phyloP scores from a whole-genome alignment of 2,888 invertebrate genomes.

The Eristalinus sepulchralis region DNA sequence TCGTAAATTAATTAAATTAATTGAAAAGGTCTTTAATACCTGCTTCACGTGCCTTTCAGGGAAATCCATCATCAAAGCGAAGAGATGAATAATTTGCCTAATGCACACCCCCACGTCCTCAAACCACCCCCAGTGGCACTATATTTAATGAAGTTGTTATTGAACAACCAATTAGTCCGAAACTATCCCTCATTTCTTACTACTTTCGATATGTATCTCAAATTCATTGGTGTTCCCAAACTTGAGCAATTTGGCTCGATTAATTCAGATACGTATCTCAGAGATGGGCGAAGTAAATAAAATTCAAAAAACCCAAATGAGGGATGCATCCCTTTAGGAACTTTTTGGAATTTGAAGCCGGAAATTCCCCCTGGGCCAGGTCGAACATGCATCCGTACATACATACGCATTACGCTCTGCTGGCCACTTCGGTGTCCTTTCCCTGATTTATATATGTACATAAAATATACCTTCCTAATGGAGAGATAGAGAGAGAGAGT shows the following conservation, averaged over 20 bases:
- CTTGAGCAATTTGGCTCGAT: conserved; percentile 21
- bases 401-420: background rate
- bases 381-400: background rate
- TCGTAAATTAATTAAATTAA: background rate
- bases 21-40: background rate
- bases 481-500: conserved; percentile 34
- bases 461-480: conserved; percentile 14
- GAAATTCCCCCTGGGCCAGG: background rate
- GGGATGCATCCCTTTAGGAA: background rate
- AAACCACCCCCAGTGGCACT: background rate
- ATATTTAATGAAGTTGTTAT: background rate
- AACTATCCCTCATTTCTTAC: background rate
- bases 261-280: conserved; percentile 56
- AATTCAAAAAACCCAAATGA: conserved; percentile 7
- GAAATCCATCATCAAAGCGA: background rate
- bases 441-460: background rate
- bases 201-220: background rate
- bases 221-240: background rate
- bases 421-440: background rate
- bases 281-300: conserved; percentile 16
- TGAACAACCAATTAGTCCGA: background rate
- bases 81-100: background rate
- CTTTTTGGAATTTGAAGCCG: background rate
- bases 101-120: background rate
- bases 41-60: too few relatives aligned